Evolutionary conservation across 2,113 vertebrate genomes (phyloP).

Genomic region (Pygoscelis antarcticus): DNA sequence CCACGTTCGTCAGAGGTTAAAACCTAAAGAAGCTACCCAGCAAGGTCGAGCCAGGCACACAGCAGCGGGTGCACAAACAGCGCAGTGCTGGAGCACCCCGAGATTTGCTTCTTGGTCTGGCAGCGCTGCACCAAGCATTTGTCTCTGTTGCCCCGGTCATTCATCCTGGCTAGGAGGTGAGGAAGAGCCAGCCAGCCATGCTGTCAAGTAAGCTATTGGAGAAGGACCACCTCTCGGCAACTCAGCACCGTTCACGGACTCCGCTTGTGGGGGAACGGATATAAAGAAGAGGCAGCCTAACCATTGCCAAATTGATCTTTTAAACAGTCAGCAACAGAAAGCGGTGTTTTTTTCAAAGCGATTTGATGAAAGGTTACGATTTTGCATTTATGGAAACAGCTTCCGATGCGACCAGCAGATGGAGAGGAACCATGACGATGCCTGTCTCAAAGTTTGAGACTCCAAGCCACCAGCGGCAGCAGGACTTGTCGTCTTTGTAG

Average conservation of each 20-base stretch:
- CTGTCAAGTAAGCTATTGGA: background rate
- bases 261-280: accelerated
- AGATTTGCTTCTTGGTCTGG: background rate
- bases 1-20: background rate
- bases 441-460: background rate
- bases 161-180: background rate
- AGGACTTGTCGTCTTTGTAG: accelerated
- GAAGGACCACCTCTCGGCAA: background rate
- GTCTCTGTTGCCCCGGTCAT: accelerated
- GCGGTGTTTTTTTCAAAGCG: background rate
- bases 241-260: background rate
- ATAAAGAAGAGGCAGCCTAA: background rate
- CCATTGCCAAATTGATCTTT: background rate
- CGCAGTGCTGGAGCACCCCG: background rate
- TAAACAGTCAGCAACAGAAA: background rate
- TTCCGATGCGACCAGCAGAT: background rate
- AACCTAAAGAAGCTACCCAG: background rate
- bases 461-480: background rate
- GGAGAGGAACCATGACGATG: background rate
- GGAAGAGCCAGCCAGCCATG: background rate
- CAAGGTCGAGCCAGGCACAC: background rate
- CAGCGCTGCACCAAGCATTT: background rate
- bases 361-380: background rate
- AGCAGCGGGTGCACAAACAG: background rate
- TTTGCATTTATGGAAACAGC: background rate